A percentile compares a stretch with the other conserved stretches of the same genome.
These are phyloP conservation scores for Globodera rostochiensis DNA, from an alignment of 1,140 invertebrate genomes.

Conservation along the genomic window DNA sequence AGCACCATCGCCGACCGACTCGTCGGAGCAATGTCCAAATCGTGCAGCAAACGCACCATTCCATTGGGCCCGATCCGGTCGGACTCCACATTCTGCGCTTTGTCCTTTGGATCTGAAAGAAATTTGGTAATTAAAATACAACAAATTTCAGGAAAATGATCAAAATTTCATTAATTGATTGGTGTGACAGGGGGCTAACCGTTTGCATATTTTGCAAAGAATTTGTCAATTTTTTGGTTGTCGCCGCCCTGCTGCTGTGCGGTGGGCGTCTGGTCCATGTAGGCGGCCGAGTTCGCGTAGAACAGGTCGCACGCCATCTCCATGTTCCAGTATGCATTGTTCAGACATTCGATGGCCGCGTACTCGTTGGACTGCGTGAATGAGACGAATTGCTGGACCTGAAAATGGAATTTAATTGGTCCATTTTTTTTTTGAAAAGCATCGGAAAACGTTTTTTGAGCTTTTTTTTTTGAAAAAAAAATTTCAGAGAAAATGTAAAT, in stretches of 20 bases:
- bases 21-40: conserved; percentile 85
- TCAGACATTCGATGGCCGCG: conserved; percentile 34
- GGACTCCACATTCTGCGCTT: conserved; percentile 68
- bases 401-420: background rate
- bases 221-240: conserved; percentile 77
- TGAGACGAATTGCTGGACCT: conserved; percentile 38
- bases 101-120: conserved; percentile 33
- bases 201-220: conserved; percentile 86
- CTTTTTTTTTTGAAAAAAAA: no score
- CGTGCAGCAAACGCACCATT: conserved; percentile 90
- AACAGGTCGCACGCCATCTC: conserved; percentile 47
- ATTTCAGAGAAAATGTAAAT: no score
- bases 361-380: conserved; percentile 39
- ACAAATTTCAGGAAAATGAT: background rate
- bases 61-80: conserved; percentile 89
- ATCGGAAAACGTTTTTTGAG: no score
- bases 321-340: conserved; percentile 43
- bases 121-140: conserved; percentile 1
- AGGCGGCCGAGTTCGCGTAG: conserved; percentile 42
- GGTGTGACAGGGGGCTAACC: conserved; percentile 37
- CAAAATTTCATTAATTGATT: no score
- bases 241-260: conserved; percentile 59
- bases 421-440: no score
- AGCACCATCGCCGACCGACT: conserved; percentile 90
- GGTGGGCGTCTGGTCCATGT: background rate